Evolutionary conservation across 2,797 vertebrate species (phyloP), one percentile per base, ranked within the genome.

Genomic region (Pterois miles): DNA sequence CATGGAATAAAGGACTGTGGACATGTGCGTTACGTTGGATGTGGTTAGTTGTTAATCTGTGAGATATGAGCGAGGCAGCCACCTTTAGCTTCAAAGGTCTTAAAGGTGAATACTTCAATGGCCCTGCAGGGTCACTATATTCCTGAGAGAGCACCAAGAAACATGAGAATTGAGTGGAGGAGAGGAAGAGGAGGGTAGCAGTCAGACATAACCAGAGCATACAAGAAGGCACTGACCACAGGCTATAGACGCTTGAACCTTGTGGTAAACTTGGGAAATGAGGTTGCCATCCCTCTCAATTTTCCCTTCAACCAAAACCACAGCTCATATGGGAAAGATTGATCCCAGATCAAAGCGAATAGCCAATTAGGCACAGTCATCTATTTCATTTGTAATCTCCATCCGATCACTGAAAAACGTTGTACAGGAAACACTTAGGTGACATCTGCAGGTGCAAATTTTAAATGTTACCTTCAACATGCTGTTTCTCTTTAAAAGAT

Each of bases 231-330:
- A 38, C 80, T 88, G 91, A 93, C 93, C 94, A 90, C 91, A 93
- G 87, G 89, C 89, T 88, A 88, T 77, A 91, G 86, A 86, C 20
- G 89, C 85, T 93, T 93, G 91, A 94, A 94, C 90, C 83, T 85
- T 92, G 94, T 84, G 94, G 94, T 90, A 85, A 91, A 92, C 83
- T 89, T 91, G 91, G 93, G 92, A 93, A 94, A 94, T 91, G 88
- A 92, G 94, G 92, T 91, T 94, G 88, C 89, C 91, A 85, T 92
- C 89, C 86, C 83, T 86, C 86, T 89, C 86, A 88, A 91, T 92
- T 92, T 92, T 88, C 89, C 86, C 89, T 86, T 92, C 87, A 92
- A 88, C 82, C 75, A 76, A 90, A 93, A 86, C 90, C 90, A 71
- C 85, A 78, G 81, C 89, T 93, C 90, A 93, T 90, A 89, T 93